phyloP scores from a whole-genome alignment of 2,888 invertebrate species.

The Heliconius charithonia region DNA sequence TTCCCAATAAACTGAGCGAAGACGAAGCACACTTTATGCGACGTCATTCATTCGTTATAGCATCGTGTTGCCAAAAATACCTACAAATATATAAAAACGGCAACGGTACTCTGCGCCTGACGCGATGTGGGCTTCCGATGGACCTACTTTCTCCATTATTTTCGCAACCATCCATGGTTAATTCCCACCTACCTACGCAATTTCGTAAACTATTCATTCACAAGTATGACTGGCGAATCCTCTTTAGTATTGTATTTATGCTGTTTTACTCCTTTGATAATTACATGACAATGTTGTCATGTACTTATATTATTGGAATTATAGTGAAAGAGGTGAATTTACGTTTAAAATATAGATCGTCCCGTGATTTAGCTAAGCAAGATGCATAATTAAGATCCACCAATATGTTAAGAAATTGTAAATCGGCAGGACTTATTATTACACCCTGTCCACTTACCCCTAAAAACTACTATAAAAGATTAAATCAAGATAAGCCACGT shows the following conservation, averaged over 20 bases:
- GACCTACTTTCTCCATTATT: conserved; percentile 44
- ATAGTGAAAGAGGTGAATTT: not conserved
- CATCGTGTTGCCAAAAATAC: conserved; percentile 12
- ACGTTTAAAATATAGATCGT: not conserved
- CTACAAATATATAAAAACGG: conserved; percentile 9
- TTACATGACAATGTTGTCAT: not conserved
- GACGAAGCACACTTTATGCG: not conserved
- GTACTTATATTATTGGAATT: not conserved
- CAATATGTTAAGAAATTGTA: not conserved
- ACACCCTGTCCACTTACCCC: not conserved
- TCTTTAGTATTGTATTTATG: not conserved
- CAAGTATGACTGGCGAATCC: conserved; percentile 13
- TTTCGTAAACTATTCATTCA: conserved; percentile 30
- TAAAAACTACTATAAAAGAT: not conserved
- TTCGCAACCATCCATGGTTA: conserved; percentile 38
- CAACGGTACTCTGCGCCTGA: conserved; percentile 26
- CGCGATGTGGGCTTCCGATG: conserved; percentile 39
- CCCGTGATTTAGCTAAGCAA: not conserved
- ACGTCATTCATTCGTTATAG: conserved; percentile 8
- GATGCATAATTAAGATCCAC: not conserved
- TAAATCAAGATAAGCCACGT: not conserved
- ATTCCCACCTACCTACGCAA: conserved; percentile 31
- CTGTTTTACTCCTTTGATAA: not conserved
- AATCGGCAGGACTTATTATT: not conserved
- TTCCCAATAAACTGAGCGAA: not conserved